Base-by-base conservation (phyloP, 2,888 invertebrate genomes). In the Cremastinae sp. region DNA sequence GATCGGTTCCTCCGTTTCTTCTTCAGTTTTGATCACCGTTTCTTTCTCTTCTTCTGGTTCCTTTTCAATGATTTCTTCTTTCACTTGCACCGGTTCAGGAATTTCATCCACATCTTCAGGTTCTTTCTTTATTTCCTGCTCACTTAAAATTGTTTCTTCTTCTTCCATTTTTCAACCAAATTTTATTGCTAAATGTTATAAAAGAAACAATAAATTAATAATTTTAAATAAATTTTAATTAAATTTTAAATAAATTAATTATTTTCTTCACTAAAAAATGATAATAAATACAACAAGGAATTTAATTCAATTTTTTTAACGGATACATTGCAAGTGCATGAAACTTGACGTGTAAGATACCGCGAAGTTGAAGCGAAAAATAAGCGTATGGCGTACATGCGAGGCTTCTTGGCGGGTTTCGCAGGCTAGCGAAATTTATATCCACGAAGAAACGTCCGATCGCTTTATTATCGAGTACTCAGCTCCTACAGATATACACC, bases 381-480 rank as follows among this genome's bases (percentile, higher is more conserved):
- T 72, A 75, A 74, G 79, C 81, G 78, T 76, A 76, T 79, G 74
- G 76, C 77, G 79, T 75, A 62, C 74, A 59, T 71, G 78, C 37
- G 68, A 70, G 78, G 80, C 79, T 78, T 79, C 78, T 80, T 78
- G 75, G 74, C 78, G 73, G 80, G 80, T 79, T 79, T 80, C 79
- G 64, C 74, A 47, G 58, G 66, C 45, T 74, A 47, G 69, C 72
- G 78, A 78, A 78, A 80, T 78, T 78, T 78, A 80, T 76, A 80
- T 61, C 74, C 71, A 73, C 61, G 72, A 72, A 71, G 71, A 64
- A 75, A 78, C 70, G 80, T 80, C 78, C 73, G 78, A 78, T 80
- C 80, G 73, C 78, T 80, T 78, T 78, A 78, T 78, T 74, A 78
- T 77, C 73, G 73, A 70, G 73, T 61, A 55, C 55, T 59, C 69